Conservation (phyloP, 2,888 invertebrate species). For the Dexiosoma caninum region DNA sequence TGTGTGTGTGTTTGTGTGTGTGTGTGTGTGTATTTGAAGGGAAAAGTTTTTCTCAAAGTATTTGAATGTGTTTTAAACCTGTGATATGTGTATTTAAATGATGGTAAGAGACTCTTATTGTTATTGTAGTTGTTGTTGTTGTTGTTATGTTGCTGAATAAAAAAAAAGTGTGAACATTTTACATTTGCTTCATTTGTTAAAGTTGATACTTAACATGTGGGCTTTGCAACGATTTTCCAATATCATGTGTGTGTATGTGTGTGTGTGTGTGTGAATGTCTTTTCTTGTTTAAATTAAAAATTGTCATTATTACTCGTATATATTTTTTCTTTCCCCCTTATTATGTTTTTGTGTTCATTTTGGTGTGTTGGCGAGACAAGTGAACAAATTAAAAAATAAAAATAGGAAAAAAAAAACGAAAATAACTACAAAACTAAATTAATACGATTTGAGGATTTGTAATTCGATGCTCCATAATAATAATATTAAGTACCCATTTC, state of each 20-base stretch:
- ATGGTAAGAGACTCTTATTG: neutral
- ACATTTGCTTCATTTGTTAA: constrained; percentile 58
- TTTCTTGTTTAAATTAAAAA: neutral
- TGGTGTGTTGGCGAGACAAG: constrained; percentile 23
- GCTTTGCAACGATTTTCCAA: constrained; percentile 44
- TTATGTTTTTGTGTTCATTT: neutral
- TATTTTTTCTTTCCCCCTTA: neutral
- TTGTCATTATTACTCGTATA: neutral
- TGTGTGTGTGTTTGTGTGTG: neutral
- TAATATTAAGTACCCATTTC: constrained; percentile 38
- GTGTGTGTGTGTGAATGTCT: neutral
- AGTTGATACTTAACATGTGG: constrained; percentile 56
- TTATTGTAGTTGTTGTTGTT: neutral
- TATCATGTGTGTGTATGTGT: constrained; percentile 7
- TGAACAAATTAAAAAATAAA: neutral
- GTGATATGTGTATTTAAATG: neutral
- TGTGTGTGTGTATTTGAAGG: neutral
- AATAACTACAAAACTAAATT: constrained; percentile 33
- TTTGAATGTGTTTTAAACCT: neutral
- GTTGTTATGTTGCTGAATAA: neutral
- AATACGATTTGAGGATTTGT: constrained; percentile 59
- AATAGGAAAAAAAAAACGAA: neutral
- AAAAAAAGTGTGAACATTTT: constrained; percentile 57
- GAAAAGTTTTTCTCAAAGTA: neutral
- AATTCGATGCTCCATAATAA: constrained; percentile 57